These are phyloP conservation scores for Stratiolaelaps scimitus DNA, from an alignment of 1,140 invertebrate genomes.

Conservation along the genomic window DNA sequence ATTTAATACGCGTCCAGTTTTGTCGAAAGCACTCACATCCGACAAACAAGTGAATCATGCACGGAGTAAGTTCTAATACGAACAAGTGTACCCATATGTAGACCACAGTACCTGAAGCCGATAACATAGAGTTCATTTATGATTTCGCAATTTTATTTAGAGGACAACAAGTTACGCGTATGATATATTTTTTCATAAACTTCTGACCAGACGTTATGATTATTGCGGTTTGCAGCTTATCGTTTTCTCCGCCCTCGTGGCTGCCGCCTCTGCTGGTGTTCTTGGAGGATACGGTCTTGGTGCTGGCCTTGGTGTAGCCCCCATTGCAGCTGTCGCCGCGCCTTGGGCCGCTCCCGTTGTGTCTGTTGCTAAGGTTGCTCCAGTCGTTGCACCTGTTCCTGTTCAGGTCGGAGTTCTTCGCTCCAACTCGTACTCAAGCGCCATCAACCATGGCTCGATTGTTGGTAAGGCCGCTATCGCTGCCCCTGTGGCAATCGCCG, in stretches of 20 bases:
- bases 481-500: neutral
- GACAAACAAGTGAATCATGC: too few relatives aligned
- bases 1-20: too few relatives aligned
- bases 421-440: neutral
- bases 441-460: constrained; percentile 10
- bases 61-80: too few relatives aligned
- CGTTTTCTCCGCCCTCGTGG: constrained; percentile 1
- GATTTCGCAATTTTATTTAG: too few relatives aligned
- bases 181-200: too few relatives aligned
- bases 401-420: neutral
- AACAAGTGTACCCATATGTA: too few relatives aligned
- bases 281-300: neutral
- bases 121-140: too few relatives aligned
- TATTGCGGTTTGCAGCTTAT: neutral
- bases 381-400: neutral
- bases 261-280: constrained; percentile 3
- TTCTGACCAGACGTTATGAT: too few relatives aligned
- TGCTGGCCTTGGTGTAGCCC: neutral
- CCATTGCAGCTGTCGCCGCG: neutral
- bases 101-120: too few relatives aligned
- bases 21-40: too few relatives aligned
- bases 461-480: neutral
- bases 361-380: neutral
- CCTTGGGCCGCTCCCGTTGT: neutral
- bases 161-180: too few relatives aligned